These are phyloP conservation scores for Boulengeromyrus knoepffleri DNA, from an alignment of 2,113 vertebrate genomes.

Conservation along the genomic window DNA sequence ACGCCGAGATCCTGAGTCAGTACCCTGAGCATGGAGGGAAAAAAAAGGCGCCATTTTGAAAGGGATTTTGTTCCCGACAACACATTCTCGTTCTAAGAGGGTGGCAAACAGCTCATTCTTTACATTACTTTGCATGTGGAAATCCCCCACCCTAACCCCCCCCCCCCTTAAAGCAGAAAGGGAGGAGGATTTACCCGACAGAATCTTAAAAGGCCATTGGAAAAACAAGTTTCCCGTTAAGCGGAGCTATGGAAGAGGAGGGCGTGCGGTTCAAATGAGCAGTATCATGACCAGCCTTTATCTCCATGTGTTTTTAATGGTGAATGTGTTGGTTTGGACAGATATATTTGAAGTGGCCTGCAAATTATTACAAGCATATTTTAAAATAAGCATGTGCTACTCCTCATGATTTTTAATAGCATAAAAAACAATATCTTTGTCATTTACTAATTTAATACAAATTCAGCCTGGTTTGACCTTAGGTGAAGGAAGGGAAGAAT, in stretches of 20 bases:
- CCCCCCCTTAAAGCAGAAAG: not conserved
- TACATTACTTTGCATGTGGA: slow-evolving; percentile 22
- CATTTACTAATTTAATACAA: not conserved
- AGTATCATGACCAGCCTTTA: not conserved
- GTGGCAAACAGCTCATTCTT: slow-evolving; percentile 20
- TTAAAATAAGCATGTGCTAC: not conserved
- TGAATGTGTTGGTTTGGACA: not conserved
- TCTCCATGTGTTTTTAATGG: not conserved
- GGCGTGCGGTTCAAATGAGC: not conserved
- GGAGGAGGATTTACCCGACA: not conserved
- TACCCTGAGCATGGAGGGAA: not conserved
- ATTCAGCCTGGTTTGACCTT: not conserved
- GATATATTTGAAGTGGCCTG: not conserved
- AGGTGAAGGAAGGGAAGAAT: not conserved
- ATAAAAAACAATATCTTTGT: not conserved
- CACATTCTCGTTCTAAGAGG: slow-evolving; percentile 6
- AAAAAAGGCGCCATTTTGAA: slow-evolving; percentile 21
- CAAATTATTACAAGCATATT: not conserved
- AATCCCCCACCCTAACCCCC: slow-evolving; percentile 4
- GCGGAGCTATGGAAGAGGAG: not conserved
- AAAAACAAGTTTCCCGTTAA: slow-evolving; percentile 15
- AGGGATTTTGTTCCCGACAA: slow-evolving; percentile 24
- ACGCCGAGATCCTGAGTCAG: slow-evolving; percentile 4
- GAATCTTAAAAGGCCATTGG: slow-evolving; percentile 10
- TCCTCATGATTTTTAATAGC: not conserved